These are phyloP conservation scores for Chloroceryle aenea DNA, from an alignment of 2,113 vertebrate species.

Conservation along the genomic window DNA sequence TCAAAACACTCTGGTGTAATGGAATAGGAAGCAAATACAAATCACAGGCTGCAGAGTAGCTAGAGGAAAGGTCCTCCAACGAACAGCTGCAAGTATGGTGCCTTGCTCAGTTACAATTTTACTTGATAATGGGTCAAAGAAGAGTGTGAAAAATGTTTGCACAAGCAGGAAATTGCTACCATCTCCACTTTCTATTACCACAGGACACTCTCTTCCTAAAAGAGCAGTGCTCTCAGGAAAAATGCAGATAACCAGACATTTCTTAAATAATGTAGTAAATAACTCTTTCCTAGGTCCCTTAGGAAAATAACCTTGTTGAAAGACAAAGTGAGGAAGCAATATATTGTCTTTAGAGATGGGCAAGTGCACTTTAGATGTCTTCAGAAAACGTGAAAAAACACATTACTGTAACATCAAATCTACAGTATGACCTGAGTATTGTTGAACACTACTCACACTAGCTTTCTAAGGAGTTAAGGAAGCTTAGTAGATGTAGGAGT, in stretches of 20 bases:
- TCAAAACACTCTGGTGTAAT: not conserved
- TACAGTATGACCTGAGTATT: not conserved
- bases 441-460: not conserved
- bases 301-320: slow-evolving; percentile 4
- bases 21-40: not conserved
- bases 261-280: slow-evolving; percentile 38
- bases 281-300: not conserved
- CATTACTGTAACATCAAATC: not conserved
- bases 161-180: not conserved
- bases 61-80: not conserved
- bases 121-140: not conserved
- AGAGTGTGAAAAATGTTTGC: not conserved
- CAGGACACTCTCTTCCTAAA: not conserved
- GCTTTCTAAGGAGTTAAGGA: not conserved
- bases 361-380: not conserved
- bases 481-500: not conserved
- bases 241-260: not conserved
- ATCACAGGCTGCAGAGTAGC: not conserved
- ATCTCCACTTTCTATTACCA: not conserved
- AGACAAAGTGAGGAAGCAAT: not conserved
- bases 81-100: fast-evolving
- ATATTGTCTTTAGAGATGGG: not conserved
- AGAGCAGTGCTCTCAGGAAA: not conserved
- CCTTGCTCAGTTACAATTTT: not conserved
- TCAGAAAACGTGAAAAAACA: not conserved